Evolutionary conservation across 2,888 invertebrate species (phyloP), one percentile per base, ranked within the genome.

Genomic region (Sinelater perroti): DNA sequence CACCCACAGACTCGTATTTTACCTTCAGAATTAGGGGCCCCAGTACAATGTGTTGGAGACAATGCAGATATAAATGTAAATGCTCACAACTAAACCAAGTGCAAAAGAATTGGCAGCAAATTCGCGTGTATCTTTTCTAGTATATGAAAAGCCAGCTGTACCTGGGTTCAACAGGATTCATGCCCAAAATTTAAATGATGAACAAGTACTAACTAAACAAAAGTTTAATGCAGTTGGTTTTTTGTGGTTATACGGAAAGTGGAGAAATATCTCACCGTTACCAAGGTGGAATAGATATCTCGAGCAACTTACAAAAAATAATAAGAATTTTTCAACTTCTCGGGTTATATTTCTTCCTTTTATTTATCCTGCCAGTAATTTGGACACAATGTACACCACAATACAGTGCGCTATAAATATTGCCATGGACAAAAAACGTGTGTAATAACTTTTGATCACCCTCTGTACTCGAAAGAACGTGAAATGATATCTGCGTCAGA

Each of bases 211-310:
- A n/a, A n/a, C n/a, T n/a, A n/a, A n/a, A n/a, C n/a, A n/a, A n/a
- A n/a, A n/a, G n/a, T 17, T 14, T 30, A 46, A 46, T n/a, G 46
- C 17, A 49, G 18, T 13, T 35, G 24, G 38, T 14, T 13, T 50
- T 24, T 38, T 50, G 57, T 71, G 70, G 70, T 63, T 70, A 58
- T 70, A 68, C 35, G 38, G 46, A 33, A 46, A 70, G 62, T 70
- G 67, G 67, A 66, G 56, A 46, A 61, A 69, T 61, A 10, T 61
- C 60, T 51, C 57, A 61, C 49, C 63, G 51, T 69, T 72, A 52
- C 69, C 71, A 53, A 72, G 73, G 10, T 75, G 71, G 72, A 72
- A 72, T 61, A 73, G 72, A 11, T 75, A 67, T 67, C 61, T 73
- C 70, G 54, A 72, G 63, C 64, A 64, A 28, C 60, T 70, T 14